phyloP scores from a whole-genome alignment of 2,113 vertebrate species.

The Sclerurus mexicanus region DNA sequence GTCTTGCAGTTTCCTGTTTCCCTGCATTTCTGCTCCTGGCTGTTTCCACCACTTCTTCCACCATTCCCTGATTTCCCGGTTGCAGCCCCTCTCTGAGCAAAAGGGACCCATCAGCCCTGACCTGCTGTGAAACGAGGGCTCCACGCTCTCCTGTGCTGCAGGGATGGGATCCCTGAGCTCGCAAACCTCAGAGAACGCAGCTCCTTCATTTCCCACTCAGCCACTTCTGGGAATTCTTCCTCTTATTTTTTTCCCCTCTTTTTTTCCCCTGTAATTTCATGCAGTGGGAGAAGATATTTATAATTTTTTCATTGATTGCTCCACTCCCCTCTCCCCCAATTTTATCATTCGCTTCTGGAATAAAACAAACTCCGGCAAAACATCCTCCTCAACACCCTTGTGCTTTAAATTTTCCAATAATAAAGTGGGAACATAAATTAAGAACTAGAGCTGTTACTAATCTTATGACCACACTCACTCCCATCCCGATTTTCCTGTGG shows the following conservation, averaged over 20 bases:
- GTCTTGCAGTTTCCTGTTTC: neutral
- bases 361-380: slow-evolving; percentile 35
- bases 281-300: slow-evolving; percentile 36
- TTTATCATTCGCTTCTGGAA: slow-evolving; percentile 51
- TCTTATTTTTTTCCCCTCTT: fast-evolving
- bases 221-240: neutral
- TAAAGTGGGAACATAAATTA: slow-evolving; percentile 39
- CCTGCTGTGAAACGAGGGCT: fast-evolving
- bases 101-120: fast-evolving
- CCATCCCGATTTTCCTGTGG: neutral
- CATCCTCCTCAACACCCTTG: slow-evolving; percentile 34
- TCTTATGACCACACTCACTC: neutral
- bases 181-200: neutral
- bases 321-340: neutral
- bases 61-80: neutral
- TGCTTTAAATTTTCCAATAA: slow-evolving; percentile 37
- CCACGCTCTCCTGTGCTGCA: neutral
- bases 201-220: slow-evolving; percentile 8
- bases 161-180: neutral
- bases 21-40: neutral
- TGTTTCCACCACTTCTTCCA: neutral
- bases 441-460: slow-evolving; percentile 33
- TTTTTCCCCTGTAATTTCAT: slow-evolving; percentile 28
- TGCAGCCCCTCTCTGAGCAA: neutral
- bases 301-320: neutral